phyloP scores from a whole-genome alignment of 2,888 invertebrate genomes.

The Orthonevra nobilis region DNA sequence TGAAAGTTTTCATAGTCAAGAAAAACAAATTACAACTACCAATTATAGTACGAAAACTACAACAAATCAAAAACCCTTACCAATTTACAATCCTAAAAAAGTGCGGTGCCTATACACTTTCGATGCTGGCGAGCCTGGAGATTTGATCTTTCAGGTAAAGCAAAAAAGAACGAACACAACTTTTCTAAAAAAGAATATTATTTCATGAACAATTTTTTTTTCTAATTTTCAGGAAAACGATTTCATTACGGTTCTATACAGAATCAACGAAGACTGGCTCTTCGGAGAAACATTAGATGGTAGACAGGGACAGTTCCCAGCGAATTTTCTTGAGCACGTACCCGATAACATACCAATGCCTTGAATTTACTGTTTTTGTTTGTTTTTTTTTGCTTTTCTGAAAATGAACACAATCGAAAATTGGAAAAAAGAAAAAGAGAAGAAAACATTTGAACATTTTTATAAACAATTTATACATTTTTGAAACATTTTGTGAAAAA shows the following conservation, averaged over 20 bases:
- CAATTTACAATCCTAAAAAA: conserved; percentile 73
- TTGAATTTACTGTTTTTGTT: no score
- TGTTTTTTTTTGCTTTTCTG: no score
- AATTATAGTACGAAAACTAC: conserved; percentile 25
- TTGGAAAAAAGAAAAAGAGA: no score
- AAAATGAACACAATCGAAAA: no score
- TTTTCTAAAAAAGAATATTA: no score
- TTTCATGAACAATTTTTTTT: conserved; percentile 64
- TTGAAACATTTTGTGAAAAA: conserved; percentile 16
- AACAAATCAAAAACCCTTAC: conserved; percentile 22
- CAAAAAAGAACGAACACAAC: no score
- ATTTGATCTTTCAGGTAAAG: conserved; percentile 82
- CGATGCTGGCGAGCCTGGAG: conserved; percentile 83
- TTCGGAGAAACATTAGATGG: conserved; percentile 85
- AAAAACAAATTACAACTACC: conserved; percentile 20
- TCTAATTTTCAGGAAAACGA: conserved; percentile 81
- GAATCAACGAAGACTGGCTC: conserved; percentile 89
- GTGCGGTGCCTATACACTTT: conserved; percentile 88
- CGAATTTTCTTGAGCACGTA: conserved; percentile 86
- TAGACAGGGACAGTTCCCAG: conserved; percentile 88
- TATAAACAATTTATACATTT: conserved; percentile 40
- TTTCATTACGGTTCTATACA: conserved; percentile 84
- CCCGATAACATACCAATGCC: conserved; percentile 80
- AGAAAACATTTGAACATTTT: no score
- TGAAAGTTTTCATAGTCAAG: conserved; percentile 24